Base-by-base conservation (phyloP, 2,797 vertebrate species). In the Typhlichthys subterraneus region DNA sequence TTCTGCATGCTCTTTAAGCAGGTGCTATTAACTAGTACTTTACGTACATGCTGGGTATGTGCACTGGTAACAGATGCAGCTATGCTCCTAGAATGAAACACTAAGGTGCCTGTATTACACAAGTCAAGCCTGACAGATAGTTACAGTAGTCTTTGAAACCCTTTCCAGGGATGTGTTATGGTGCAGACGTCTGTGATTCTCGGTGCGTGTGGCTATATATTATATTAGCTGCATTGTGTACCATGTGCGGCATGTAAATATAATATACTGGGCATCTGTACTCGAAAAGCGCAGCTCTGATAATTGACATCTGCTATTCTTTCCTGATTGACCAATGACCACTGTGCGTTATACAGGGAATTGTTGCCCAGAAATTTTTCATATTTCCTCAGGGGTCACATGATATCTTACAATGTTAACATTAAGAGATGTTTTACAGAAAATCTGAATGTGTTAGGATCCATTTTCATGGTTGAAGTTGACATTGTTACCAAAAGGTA, bases 1-100 rank as follows among this genome's bases (percentile, higher is more conserved):
- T 87, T 79, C 81, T 73, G 82, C 82, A 90, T 88, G 89, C 86
- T 87, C 76, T 84, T 82, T 76, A 74, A 75, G 69, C 46, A 80
- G 77, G 54, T 69, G 77, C 70, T 67, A 47, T 80, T 63, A 76
- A 76, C 75, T 78, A 77, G 79, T 71, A 84, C 78, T 87, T 83
- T 63, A 66, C 74, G 80, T 76, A 70, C 73, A 68, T 70, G 67
- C 76, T 66, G 72, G 75, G 56, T 72, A 53, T 63, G 70, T 64
- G 63, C 59, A 53, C 65, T 56, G 74, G 70, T 56, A 48, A 60
- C 57, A 78, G 53, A 84, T 73, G 79, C 78, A 78, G 79, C 69
- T 70, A 59, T 8, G 67, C 82, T 83, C 69, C 70, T 69, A 45
- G 59, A 66, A 73, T 56, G 51, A 33, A 54, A 64, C 62, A 75